Base-by-base conservation (phyloP, 1,140 invertebrate genomes). In the Rhyacophila brunnea region DNA sequence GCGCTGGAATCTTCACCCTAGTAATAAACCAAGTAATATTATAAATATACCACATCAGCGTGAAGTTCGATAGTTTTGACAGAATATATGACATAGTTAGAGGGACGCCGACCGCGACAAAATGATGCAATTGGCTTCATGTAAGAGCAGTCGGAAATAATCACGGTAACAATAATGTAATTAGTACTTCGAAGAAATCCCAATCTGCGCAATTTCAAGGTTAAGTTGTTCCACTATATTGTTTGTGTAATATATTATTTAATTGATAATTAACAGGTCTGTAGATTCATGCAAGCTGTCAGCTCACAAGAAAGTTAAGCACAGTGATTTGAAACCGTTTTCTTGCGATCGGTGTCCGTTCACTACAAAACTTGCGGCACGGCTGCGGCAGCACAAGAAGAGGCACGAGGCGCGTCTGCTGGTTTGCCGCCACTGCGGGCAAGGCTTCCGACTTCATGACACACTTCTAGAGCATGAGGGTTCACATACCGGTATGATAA, bases 241-340 rank as follows among this genome's bases (percentile, higher is more conserved):
- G 34, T 35, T 35, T 6, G n/a, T 35, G 34, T 6, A 35, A n/a
- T n/a, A 7, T 35, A n/a, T n/a, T 35, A 7, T 35, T 35, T 6
- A n/a, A 35, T 7, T n/a, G n/a, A n/a, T n/a, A n/a, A n/a, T n/a
- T n/a, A n/a, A 13, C 20, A 62, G 60, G 38, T 58, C 60, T 23
- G 60, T 62, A 7, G 60, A 62, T 35, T 62, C 54, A 20, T 62
- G 55, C 43, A 62, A 62, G 17, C 14, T 62, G 14, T 48, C 49
- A 1, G 49, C 55, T 19, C 60, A 62, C 47, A 51, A 47, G 18
- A 43, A 55, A 6, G 44, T 50, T n/a, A 40, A 40, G 13, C 60
- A 62, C 20, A 50, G 40, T 6, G 36, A 19, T 17, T n/a, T 45
- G 3, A 28, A 57, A 47, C n/a, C 54, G 6, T 57, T 20, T 20